These are phyloP conservation scores for Ictidomys tridecemlineatus DNA, from an alignment of 2,113 vertebrate genomes.

Conservation along the genomic window DNA sequence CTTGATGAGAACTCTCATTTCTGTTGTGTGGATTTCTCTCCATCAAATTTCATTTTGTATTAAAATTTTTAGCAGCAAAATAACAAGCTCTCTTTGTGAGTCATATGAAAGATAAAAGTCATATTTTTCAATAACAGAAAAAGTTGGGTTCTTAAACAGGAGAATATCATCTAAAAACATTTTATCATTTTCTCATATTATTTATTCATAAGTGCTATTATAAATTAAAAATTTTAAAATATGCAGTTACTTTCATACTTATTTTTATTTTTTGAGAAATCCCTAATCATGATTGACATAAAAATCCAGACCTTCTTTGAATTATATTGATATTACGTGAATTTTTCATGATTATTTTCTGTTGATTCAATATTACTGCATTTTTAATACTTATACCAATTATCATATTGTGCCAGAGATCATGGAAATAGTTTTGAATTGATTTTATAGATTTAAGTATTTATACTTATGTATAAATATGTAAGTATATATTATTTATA, in stretches of 20 bases:
- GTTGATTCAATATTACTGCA: background rate
- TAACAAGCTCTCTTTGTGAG: background rate
- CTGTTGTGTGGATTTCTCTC: background rate
- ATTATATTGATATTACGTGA: background rate
- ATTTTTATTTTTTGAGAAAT: background rate
- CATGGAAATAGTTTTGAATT: background rate
- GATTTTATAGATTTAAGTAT: background rate
- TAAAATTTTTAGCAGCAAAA: background rate
- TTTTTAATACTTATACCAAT: background rate
- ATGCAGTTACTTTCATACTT: background rate
- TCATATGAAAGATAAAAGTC: background rate
- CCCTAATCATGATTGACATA: background rate
- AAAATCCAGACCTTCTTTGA: background rate
- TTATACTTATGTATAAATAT: too few species aligned
- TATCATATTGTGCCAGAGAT: background rate
- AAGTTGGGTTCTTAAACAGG: background rate
- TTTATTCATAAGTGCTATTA: background rate
- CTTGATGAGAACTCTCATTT: background rate
- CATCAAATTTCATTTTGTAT: background rate
- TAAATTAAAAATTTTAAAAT: background rate
- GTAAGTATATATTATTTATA: too few species aligned
- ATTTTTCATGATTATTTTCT: constrained; percentile 1
- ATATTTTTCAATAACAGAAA: background rate
- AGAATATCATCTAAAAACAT: background rate
- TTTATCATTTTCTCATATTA: background rate